phyloP scores from a whole-genome alignment of 2,888 invertebrate genomes.

The Lydus trimaculatus region DNA sequence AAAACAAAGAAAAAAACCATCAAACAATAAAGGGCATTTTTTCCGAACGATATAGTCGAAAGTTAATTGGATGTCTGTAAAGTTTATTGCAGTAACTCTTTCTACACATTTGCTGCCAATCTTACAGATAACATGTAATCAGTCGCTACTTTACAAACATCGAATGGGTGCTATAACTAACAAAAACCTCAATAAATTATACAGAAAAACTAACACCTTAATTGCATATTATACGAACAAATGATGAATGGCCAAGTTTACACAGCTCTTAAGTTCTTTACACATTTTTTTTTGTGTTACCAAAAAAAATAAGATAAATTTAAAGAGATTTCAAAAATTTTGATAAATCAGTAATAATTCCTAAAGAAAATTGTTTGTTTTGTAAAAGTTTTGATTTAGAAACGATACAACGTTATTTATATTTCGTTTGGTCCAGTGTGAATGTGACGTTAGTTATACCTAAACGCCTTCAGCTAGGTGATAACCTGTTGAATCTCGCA shows the following conservation, averaged over 20 bases:
- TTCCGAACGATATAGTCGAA: not conserved
- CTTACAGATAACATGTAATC: slow-evolving; percentile 40
- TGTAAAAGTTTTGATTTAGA: not conserved
- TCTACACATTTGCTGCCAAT: slow-evolving; percentile 1
- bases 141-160: slow-evolving; percentile 42
- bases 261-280: not conserved
- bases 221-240: slow-evolving; percentile 30
- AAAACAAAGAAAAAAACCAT: not conserved
- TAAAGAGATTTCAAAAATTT: not conserved
- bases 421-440: not conserved
- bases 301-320: not conserved
- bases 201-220: slow-evolving; percentile 43
- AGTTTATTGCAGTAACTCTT: slow-evolving; percentile 6
- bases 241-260: slow-evolving; percentile 22
- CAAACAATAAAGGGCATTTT: not conserved
- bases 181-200: slow-evolving; percentile 40
- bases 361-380: not conserved
- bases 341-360: not conserved
- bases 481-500: slow-evolving; percentile 46
- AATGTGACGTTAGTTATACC: not conserved
- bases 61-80: slow-evolving; percentile 14
- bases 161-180: slow-evolving; percentile 38
- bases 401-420: not conserved
- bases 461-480: slow-evolving; percentile 28
- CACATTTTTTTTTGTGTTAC: not conserved